These are phyloP conservation scores for Antedon mediterranea DNA, from an alignment of 53 echinoderm and acorn worm genomes.

Conservation along the genomic window DNA sequence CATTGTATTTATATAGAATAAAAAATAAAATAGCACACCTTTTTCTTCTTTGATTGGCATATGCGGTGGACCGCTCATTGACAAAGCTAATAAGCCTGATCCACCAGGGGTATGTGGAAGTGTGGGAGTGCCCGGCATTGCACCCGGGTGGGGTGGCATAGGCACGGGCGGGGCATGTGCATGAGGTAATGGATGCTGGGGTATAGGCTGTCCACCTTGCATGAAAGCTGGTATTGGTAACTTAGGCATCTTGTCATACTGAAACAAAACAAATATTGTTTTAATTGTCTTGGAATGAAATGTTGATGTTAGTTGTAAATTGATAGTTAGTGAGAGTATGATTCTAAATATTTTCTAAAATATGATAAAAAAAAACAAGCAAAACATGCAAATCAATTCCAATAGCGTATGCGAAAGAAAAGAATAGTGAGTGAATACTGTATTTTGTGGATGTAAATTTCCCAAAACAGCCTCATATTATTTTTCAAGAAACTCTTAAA, in stretches of 20 bases:
- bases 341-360: too few species aligned
- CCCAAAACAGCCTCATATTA: too few species aligned
- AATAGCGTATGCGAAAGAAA: too few species aligned
- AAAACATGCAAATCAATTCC: too few species aligned
- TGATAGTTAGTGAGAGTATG: too few species aligned
- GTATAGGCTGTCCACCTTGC: slow-evolving; percentile 8
- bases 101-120: slow-evolving; percentile 32
- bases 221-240: neutral
- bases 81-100: slow-evolving; percentile 69
- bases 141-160: slow-evolving; percentile 89
- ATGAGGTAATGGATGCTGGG: slow-evolving; percentile 95
- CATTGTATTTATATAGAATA: too few species aligned
- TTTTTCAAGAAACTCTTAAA: too few species aligned
- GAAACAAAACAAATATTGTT: neutral
- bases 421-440: too few species aligned
- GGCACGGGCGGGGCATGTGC: slow-evolving; percentile 95
- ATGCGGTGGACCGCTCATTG: slow-evolving; percentile 31
- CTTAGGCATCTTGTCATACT: neutral
- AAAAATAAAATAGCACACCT: slow-evolving; percentile 6
- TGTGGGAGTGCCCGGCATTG: slow-evolving; percentile 30
- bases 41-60: slow-evolving; percentile 59
- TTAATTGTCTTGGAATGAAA: too few species aligned
- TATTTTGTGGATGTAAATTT: too few species aligned
- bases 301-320: too few species aligned
- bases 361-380: too few species aligned